Percentiles rank a stretch among this genome's conserved stretches.
Conservation (phyloP, 2,797 vertebrate species). For the Melanogrammus aeglefinus region DNA sequence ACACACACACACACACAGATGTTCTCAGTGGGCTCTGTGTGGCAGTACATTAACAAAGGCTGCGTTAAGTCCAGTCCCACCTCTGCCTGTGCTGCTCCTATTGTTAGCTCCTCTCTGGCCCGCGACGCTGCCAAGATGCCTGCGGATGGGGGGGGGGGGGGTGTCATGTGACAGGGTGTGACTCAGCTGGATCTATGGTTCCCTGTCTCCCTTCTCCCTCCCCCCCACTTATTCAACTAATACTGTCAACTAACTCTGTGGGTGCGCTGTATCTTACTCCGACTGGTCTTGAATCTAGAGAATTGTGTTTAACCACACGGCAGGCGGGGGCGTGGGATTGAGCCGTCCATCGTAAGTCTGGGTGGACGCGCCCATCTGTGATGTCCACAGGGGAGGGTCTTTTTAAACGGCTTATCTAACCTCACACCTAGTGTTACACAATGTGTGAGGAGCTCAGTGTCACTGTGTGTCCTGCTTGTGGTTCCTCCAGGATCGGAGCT, state of each 20-base stretch:
- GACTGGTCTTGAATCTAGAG: too few relatives aligned
- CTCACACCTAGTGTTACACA: background rate
- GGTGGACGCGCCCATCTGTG: background rate
- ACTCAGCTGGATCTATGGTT: background rate
- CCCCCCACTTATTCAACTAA: background rate
- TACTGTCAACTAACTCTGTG: background rate
- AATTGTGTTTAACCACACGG: too few relatives aligned
- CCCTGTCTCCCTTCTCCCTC: background rate
- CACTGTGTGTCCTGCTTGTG: background rate
- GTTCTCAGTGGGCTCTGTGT: constrained; percentile 12
- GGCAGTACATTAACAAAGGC: constrained; percentile 55
- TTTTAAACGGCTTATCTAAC: background rate
- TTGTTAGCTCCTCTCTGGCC: constrained; percentile 41
- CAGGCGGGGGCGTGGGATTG: too few relatives aligned
- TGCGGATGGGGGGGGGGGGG: background rate
- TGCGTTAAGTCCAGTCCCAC: constrained; percentile 41
- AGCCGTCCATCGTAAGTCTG: background rate
- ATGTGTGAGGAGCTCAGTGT: too few relatives aligned
- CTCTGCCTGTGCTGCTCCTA: constrained; percentile 27
- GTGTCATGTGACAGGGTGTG: constrained; percentile 27
- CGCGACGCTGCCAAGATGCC: constrained; percentile 19
- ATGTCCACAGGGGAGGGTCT: background rate
- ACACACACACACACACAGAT: constrained; percentile 12
- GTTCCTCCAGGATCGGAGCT: constrained; percentile 80
- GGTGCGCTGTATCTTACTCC: background rate